These are phyloP conservation scores for Mystacides longicornis DNA, from an alignment of 2,888 invertebrate species.

Conservation along the genomic window DNA sequence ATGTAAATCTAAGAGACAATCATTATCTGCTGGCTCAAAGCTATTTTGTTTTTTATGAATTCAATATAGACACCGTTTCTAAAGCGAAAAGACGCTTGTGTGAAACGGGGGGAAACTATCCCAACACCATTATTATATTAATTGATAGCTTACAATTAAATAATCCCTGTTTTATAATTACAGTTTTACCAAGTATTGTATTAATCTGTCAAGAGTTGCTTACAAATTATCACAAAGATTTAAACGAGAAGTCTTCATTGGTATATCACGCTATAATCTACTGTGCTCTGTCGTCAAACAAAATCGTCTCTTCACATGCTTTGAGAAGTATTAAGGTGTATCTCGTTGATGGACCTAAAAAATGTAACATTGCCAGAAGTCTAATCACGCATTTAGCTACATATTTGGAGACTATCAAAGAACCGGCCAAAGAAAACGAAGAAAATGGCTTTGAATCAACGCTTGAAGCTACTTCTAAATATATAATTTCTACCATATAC, in stretches of 20 bases:
- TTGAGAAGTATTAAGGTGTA: slow-evolving; percentile 50
- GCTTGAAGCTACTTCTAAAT: slow-evolving; percentile 47
- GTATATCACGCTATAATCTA: slow-evolving; percentile 65
- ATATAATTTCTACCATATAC: slow-evolving; percentile 48
- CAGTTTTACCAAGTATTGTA: slow-evolving; percentile 59
- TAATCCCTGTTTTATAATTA: too few relatives aligned
- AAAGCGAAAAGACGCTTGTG: too few relatives aligned
- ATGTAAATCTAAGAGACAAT: too few relatives aligned
- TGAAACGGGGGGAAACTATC: too few relatives aligned
- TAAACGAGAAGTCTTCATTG: slow-evolving; percentile 58
- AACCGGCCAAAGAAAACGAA: slow-evolving; percentile 30
- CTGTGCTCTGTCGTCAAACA: slow-evolving; percentile 57
- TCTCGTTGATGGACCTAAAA: slow-evolving; percentile 53
- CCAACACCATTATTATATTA: too few relatives aligned
- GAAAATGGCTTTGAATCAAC: slow-evolving; percentile 33
- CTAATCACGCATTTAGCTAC: slow-evolving; percentile 60
- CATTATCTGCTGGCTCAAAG: too few relatives aligned
- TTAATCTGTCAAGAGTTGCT: slow-evolving; percentile 66
- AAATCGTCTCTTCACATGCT: slow-evolving; percentile 56
- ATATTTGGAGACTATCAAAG: slow-evolving; percentile 58
- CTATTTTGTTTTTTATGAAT: too few relatives aligned
- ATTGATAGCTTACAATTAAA: too few relatives aligned
- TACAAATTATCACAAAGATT: slow-evolving; percentile 58
- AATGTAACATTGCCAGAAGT: slow-evolving; percentile 53
- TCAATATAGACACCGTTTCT: too few relatives aligned